Evolutionary conservation across 2,113 vertebrate species (phyloP).

Genomic region (Rhabdornis inornatus): DNA sequence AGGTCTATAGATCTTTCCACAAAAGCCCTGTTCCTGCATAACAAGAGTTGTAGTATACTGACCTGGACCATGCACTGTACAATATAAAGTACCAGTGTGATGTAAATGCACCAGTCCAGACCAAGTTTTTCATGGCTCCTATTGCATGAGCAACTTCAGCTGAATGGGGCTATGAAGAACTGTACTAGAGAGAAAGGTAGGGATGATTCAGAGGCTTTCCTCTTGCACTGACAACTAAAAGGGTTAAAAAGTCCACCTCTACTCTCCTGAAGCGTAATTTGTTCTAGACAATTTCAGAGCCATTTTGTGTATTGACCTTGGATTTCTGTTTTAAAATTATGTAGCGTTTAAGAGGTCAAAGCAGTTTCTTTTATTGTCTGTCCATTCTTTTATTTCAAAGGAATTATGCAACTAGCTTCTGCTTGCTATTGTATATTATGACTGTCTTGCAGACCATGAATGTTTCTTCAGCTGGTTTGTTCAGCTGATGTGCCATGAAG

Average conservation of each 20-base stretch:
- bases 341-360: slow-evolving; percentile 18
- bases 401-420: neutral
- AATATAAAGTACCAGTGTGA: neutral
- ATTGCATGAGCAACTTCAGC: neutral
- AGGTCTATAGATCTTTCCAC: neutral
- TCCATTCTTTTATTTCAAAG: slow-evolving; percentile 30
- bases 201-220: neutral
- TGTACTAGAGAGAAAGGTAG: neutral
- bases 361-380: neutral
- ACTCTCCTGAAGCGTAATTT: neutral
- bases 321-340: slow-evolving; percentile 15
- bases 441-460: slow-evolving; percentile 48
- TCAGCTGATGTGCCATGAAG: neutral
- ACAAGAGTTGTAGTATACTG: neutral
- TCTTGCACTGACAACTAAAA: neutral
- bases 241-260: neutral
- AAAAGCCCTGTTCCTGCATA: neutral
- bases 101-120: neutral
- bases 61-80: neutral
- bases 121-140: fast-evolving
- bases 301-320: slow-evolving; percentile 34
- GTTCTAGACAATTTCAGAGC: slow-evolving; percentile 4
- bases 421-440: slow-evolving; percentile 52
- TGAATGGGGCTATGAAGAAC: neutral
- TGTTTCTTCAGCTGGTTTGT: neutral